Percentiles rank a stretch among this genome's conserved stretches.
phyloP scores from a whole-genome alignment of 2,113 vertebrate species.

The Micromys minutus region DNA sequence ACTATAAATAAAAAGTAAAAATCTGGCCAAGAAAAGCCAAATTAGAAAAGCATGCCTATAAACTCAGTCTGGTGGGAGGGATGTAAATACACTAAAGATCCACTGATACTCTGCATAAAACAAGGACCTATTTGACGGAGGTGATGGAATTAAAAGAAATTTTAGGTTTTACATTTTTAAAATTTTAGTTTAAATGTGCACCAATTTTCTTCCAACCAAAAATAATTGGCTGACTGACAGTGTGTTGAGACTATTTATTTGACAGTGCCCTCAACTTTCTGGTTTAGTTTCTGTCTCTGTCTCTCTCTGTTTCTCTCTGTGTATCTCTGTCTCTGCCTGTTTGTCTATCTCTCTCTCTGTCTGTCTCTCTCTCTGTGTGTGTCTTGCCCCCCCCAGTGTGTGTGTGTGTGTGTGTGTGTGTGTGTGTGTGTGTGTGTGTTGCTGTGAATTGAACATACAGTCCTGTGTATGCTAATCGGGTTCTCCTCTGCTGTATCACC shows the following conservation, averaged over 20 bases:
- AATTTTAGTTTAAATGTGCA: conserved; percentile 29
- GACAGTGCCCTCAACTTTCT: background rate
- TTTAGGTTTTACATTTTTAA: conserved; percentile 26
- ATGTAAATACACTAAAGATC: background rate
- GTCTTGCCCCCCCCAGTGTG: too few relatives aligned
- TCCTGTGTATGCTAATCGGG: too few relatives aligned
- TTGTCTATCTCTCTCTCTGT: background rate
- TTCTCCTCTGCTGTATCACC: background rate
- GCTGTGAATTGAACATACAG: background rate
- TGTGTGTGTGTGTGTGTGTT: background rate
- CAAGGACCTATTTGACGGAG: background rate
- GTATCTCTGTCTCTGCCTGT: background rate
- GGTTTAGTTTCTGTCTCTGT: background rate
- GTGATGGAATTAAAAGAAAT: background rate
- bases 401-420: background rate
- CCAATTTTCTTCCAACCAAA: conserved; percentile 13
- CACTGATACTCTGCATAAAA: background rate
- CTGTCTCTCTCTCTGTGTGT: background rate
- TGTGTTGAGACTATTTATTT: background rate
- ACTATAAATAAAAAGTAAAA: too few relatives aligned
- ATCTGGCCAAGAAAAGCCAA: background rate
- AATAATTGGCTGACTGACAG: background rate
- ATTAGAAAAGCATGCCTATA: conserved; percentile 47
- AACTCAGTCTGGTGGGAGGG: background rate
- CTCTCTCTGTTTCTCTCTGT: background rate